These are phyloP conservation scores for Numida meleagris DNA, from an alignment of 2,113 vertebrate species.

Conservation along the genomic window DNA sequence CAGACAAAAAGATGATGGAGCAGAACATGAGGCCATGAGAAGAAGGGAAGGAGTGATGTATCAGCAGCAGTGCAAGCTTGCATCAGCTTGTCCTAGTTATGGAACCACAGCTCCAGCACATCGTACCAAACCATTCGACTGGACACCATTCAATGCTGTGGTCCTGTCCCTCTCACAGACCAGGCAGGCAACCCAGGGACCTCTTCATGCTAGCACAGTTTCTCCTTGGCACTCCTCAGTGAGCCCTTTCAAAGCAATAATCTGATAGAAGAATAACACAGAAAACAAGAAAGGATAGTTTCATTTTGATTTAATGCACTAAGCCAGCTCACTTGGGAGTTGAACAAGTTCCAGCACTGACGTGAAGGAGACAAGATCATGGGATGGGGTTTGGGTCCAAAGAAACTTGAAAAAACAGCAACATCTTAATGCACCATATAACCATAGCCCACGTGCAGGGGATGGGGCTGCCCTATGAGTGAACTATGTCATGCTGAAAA, in stretches of 20 bases:
- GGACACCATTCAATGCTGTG: background rate
- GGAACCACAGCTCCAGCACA: background rate
- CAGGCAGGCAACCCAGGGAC: background rate
- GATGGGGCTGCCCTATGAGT: background rate
- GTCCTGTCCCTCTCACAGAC: background rate
- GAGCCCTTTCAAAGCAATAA: background rate
- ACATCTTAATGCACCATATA: background rate
- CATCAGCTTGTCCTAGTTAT: background rate
- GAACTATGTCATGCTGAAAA: background rate
- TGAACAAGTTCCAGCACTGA: background rate
- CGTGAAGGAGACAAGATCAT: background rate
- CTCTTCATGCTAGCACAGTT: background rate
- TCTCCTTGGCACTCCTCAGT: fast-evolving
- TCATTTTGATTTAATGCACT: background rate
- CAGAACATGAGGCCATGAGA: fast-evolving
- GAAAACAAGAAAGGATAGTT: background rate
- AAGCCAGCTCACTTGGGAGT: background rate
- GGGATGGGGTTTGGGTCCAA: background rate
- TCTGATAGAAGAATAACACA: background rate
- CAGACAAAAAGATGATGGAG: background rate
- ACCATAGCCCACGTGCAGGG: background rate
- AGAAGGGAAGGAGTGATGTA: background rate
- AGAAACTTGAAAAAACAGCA: background rate
- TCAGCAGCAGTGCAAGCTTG: background rate
- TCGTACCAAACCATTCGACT: background rate